Conservation (phyloP, 2,888 invertebrate species). For the Lathronympha strigana region DNA sequence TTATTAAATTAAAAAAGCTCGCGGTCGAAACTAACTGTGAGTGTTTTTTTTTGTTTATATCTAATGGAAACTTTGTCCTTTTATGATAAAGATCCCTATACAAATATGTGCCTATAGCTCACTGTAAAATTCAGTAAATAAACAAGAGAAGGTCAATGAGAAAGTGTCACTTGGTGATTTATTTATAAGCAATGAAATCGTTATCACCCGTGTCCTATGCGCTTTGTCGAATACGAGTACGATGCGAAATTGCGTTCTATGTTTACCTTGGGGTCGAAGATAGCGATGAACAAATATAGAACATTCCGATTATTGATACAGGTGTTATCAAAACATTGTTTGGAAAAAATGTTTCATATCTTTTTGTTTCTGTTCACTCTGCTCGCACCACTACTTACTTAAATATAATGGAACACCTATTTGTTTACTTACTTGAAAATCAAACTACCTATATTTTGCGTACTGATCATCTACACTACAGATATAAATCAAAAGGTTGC, state of each 20-base stretch:
- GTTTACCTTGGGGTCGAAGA: conserved; percentile 54
- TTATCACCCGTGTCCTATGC: conserved; percentile 49
- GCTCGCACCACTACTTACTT: too few relatives aligned
- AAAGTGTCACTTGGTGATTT: conserved; percentile 57
- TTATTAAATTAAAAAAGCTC: too few relatives aligned
- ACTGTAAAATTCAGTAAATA: too few relatives aligned
- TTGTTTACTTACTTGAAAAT: not conserved
- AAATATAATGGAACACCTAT: too few relatives aligned
- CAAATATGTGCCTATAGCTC: too few relatives aligned
- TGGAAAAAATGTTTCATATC: conserved; percentile 36
- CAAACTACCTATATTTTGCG: not conserved
- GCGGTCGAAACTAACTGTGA: too few relatives aligned
- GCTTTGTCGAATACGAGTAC: conserved; percentile 49
- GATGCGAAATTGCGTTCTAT: conserved; percentile 57
- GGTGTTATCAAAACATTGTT: conserved; percentile 54
- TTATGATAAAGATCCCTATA: too few relatives aligned
- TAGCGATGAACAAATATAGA: conserved; percentile 44
- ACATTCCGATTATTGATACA: conserved; percentile 56
- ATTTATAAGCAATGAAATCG: conserved; percentile 51
- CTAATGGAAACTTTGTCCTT: too few relatives aligned
- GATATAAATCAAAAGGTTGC: too few relatives aligned
- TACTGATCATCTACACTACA: too few relatives aligned
- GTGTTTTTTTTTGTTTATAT: too few relatives aligned
- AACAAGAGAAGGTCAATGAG: conserved; percentile 45
- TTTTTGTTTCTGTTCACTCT: not conserved